Evolutionary conservation across 2,797 vertebrate species (phyloP).

Genomic region (Poliocrania exsul): DNA sequence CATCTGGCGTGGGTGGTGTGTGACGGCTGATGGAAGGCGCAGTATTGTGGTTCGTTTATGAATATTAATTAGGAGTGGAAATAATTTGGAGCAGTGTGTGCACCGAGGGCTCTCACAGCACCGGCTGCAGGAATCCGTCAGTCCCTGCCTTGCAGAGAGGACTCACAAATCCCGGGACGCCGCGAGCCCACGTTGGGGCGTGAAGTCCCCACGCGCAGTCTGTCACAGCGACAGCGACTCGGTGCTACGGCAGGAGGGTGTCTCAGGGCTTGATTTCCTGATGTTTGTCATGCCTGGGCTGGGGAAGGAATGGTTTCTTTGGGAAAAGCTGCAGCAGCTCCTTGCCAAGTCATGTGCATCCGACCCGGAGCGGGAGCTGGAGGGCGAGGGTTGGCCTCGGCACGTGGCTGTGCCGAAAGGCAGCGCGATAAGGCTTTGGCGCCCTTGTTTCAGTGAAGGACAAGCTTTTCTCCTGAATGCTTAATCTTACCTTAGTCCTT

Average conservation of each 20-base stretch:
- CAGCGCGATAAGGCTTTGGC: background rate
- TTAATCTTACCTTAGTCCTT: constrained; percentile 19
- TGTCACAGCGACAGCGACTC: fast-evolving
- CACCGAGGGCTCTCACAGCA: fast-evolving
- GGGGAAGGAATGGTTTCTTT: background rate
- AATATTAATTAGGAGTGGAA: constrained; percentile 54
- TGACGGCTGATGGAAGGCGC: constrained; percentile 1
- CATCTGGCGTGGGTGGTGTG: constrained; percentile 24
- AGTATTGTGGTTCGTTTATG: background rate
- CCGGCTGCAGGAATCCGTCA: background rate
- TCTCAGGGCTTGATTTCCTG: background rate
- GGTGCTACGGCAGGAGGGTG: fast-evolving
- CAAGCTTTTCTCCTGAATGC: background rate
- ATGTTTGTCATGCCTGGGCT: fast-evolving
- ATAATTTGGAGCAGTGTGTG: background rate
- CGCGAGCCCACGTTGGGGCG: background rate
- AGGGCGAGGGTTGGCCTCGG: background rate
- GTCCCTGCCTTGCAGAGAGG: background rate
- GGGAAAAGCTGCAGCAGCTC: background rate
- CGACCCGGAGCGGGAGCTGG: background rate
- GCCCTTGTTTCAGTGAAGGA: background rate
- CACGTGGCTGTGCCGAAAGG: background rate
- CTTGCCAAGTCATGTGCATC: background rate
- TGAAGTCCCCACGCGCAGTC: background rate
- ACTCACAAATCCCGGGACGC: background rate